Evolutionary conservation across 2,888 invertebrate genomes (phyloP), one percentile per base, ranked within the genome.

Genomic region (Ommatoiulus sabulosus): DNA sequence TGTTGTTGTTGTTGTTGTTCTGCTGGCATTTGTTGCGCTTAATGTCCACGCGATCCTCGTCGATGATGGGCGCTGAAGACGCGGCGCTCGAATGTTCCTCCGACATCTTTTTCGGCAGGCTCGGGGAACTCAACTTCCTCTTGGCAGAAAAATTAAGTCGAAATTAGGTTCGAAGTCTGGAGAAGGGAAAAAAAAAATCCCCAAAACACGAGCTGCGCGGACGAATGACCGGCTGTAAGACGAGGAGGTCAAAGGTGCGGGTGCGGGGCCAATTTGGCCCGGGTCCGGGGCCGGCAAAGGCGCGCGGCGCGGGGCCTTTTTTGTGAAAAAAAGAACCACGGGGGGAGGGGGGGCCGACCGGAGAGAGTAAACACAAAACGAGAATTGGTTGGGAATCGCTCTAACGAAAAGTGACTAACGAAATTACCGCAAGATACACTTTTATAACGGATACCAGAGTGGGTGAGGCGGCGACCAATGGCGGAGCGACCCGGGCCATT

Each of bases 391-490:
- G 85, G 85, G 85, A 85, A 85, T 85, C 24, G 85, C 43, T 85
- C 85, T 85, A 85, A 85, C 85, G 85, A 85, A 85, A 85, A 85
- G 85, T 85, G 85, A 85, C 85, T 85, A 85, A 85, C 85, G 43
- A 85, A 85, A 85, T 85, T 85, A 85, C 85, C 85, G 43, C 24
- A 85, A 44, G 85, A 85, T 85, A 85, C 85, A 85, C 85, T 85
- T 85, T 85, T 85, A 85, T 85, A 85, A 85, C 43, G 43, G 43
- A 85, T 85, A 85, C 43, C 85, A 85, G 46, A 46, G 46, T 46
- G 46, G 46, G 46, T 46, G 46, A 46, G 46, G 46, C 46, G 46
- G 46, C 10, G 46, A 46, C 46, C 46, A 46, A 46, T 46, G 6
- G 10, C 6, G 46, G 46, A 46, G 46, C 46, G 46, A 46, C 46